A percentile compares a stretch with the other conserved stretches of the same genome.
phyloP scores from a whole-genome alignment of 2,888 invertebrate species.

The Masnerella sp. region DNA sequence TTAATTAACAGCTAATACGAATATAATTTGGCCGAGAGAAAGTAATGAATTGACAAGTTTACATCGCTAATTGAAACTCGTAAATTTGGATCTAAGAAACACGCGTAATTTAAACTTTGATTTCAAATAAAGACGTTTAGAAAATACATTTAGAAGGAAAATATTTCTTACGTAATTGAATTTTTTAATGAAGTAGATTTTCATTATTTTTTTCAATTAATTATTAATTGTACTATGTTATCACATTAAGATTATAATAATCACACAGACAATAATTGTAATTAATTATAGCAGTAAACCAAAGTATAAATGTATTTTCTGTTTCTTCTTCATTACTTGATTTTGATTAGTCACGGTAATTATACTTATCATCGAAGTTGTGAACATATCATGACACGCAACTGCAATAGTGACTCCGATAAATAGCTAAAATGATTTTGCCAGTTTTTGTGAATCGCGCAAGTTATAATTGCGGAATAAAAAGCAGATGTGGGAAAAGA shows the following conservation, averaged over 20 bases:
- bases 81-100: no score
- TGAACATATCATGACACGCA: no score
- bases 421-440: slow-evolving; percentile 7
- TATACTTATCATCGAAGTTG: no score
- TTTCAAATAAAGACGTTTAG: not conserved
- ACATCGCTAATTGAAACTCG: slow-evolving; percentile 24
- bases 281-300: no score
- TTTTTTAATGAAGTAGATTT: no score
- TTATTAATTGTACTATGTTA: no score
- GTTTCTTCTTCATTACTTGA: no score
- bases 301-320: no score
- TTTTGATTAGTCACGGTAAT: no score
- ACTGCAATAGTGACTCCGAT: slow-evolving; percentile 6
- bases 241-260: no score
- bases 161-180: slow-evolving; percentile 5
- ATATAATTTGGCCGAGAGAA: slow-evolving; percentile 17
- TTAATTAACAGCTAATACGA: slow-evolving; percentile 29
- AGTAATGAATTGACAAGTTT: slow-evolving; percentile 34
- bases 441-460: slow-evolving; percentile 1
- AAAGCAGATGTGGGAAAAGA: slow-evolving; percentile 18
- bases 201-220: no score
- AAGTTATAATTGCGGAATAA: slow-evolving; percentile 14
- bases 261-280: no score
- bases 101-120: not conserved
- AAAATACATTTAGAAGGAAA: not conserved